Percentiles rank a stretch among this genome's conserved stretches.
These are phyloP conservation scores for Stercorarius parasiticus DNA, from an alignment of 2,113 vertebrate species.

Conservation along the genomic window DNA sequence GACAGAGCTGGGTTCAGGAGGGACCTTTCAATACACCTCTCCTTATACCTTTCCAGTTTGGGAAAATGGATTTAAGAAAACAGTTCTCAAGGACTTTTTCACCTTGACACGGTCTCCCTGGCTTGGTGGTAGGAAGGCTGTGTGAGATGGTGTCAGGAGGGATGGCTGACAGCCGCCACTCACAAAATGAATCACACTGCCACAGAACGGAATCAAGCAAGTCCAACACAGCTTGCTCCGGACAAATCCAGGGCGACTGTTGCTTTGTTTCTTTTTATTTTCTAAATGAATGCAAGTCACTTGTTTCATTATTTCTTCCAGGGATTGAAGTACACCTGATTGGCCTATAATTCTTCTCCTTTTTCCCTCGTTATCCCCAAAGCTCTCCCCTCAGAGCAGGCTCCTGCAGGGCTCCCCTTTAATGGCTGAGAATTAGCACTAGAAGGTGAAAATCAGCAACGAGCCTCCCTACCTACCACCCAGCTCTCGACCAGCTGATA, in stretches of 20 bases:
- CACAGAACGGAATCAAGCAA: not conserved
- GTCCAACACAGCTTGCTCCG: not conserved
- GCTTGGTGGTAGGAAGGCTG: not conserved
- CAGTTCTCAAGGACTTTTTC: not conserved
- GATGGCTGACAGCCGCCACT: not conserved
- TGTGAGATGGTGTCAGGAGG: not conserved
- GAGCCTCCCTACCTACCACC: not conserved
- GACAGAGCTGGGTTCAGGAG: not conserved
- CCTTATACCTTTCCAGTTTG: not conserved
- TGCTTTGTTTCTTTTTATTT: not conserved
- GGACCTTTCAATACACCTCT: not conserved
- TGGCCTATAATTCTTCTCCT: not conserved
- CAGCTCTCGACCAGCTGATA: not conserved
- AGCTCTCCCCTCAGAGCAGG: not conserved
- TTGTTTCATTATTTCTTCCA: not conserved
- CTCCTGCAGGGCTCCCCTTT: not conserved
- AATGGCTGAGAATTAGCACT: not conserved
- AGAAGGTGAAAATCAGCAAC: not conserved
- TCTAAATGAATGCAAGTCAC: not conserved
- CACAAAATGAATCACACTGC: not conserved
- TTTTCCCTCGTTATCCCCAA: not conserved
- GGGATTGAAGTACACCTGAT: not conserved
- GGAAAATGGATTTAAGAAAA: not conserved
- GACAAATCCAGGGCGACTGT: not conserved
- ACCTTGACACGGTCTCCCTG: fast-evolving